Evolutionary conservation across 64 coral and sea anemone species (phyloP), one percentile per base, ranked within the genome.

Genomic region (Montipora sp.): DNA sequence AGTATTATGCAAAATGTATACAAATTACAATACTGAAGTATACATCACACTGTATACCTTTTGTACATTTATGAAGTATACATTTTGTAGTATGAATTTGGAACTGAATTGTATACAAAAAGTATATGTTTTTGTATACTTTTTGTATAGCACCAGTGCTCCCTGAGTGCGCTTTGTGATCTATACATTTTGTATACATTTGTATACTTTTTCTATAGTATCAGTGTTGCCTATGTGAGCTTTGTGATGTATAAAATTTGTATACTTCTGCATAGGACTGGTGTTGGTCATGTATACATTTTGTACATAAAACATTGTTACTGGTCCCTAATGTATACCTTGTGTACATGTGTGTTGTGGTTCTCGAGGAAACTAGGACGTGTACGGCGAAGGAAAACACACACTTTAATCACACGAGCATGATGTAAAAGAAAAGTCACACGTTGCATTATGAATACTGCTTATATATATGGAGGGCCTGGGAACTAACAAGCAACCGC

Each of bases 61-160:
- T 14, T 68, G 65, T 68, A 68, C 65, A 68, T 68, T 68, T 68
- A 68, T 68, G 65, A 68, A 68, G 65, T 68, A 68, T 68, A 68
- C 65, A 68, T 68, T 68, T 68, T 68, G 65, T 68, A 68, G 3
- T 68, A 68, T 13, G 51, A 53, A 53, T 53, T 53, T 53, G 51
- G 51, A 53, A 53, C 51, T 53, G 8, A 53, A 68, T 68, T 68
- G 65, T 68, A 68, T 68, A 68, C 51, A 53, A 53, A 53, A 53
- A 53, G 51, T 68, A n/a, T 68, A 68, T 68, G 19, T n/a, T 18
- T 68, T 68, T 68, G 65, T 68, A 68, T 68, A 68, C 65, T 68
- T 23, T 23, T 68, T 68, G 65, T 68, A 68, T 68, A 68, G 65
- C 19, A 68, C 65, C 65, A 68, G 2, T 68, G 65, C 16, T 18